Evolutionary conservation across 2,888 invertebrate genomes (phyloP), one percentile per base, ranked within the genome.

Genomic region (Ornithoptera priamus): DNA sequence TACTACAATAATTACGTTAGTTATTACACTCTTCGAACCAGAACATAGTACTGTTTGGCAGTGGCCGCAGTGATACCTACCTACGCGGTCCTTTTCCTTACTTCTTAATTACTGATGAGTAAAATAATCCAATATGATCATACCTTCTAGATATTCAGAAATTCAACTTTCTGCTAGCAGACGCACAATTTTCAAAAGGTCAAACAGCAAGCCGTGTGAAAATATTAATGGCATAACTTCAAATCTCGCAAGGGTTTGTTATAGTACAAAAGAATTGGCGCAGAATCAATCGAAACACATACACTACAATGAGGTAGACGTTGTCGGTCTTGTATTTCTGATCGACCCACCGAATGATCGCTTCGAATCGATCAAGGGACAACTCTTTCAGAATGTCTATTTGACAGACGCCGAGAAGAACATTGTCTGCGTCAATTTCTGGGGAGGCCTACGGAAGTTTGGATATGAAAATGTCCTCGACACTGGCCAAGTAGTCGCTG

Each of bases 281-380:
- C 74, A 80, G 72, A 86, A 85, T 24, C 81, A 86, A 0, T 71
- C 74, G 0, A 76, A 80, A 67, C 69, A 72, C 6, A 86, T 85
- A 24, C 83, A 88, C 62, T 95, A 94, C 79, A 94, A 94, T 72
- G 97, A 97, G 91, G 92, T 96, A 73, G 97, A 97, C 85, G 94
- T 95, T 15, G 93, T 95, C 6, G 97, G 97, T 1, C 77, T 96
- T 3, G 92, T 97, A 57, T 91, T 95, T 36, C 84, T 90, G 69
- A 88, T 95, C 56, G 93, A 93, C 72, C 91, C 93, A 36, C 81
- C 90, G 39, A 88, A 86, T 36, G 80, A 85, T 71, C 88, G 90
- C 18, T 88, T 89, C 67, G 84, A 88, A 67, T 81, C 83, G 53
- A 79, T 72, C 56, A 85, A 85, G 71, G 76, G 74, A 63, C 83